Percentiles rank a stretch among this genome's conserved stretches.
phyloP scores from a whole-genome alignment of 2,888 invertebrate genomes.

The Nineta flava region DNA sequence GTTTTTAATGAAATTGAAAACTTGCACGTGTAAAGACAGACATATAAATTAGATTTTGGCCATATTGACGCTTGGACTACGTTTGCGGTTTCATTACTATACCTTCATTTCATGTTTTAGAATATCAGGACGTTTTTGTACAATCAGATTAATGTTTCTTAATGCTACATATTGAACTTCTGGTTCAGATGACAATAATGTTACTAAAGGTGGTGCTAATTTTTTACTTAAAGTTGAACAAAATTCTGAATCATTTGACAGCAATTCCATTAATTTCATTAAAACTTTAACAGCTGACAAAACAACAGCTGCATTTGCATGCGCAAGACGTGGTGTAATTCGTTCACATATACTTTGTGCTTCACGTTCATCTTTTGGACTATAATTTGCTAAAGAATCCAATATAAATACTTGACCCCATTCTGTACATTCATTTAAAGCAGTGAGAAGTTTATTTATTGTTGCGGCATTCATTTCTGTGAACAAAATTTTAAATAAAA shows the following conservation, averaged over 20 bases:
- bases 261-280: conserved; percentile 97
- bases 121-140: conserved; percentile 97
- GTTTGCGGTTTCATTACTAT: no score
- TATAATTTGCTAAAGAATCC: conserved; percentile 93
- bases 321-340: conserved; percentile 91
- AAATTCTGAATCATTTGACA: conserved; percentile 85
- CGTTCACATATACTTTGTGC: conserved; percentile 97
- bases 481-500: conserved; percentile 10
- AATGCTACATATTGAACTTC: conserved; percentile 99
- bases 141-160: conserved; percentile 96
- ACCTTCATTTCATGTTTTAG: conserved; percentile 99
- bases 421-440: conserved; percentile 97
- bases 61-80: no score
- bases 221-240: conserved; percentile 89
- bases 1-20: no score
- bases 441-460: conserved; percentile 94
- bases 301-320: conserved; percentile 98
- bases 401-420: conserved; percentile 98
- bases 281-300: conserved; percentile 95
- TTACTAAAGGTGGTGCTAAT: conserved; percentile 96
- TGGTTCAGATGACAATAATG: conserved; percentile 91
- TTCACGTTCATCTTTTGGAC: conserved; percentile 91
- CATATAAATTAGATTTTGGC: no score
- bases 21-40: no score
- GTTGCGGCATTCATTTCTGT: conserved; percentile 90